Percentiles rank a stretch among this genome's conserved stretches.
These are phyloP conservation scores for Ectropis crepuscularia DNA, from an alignment of 2,888 invertebrate species.

Conservation along the genomic window DNA sequence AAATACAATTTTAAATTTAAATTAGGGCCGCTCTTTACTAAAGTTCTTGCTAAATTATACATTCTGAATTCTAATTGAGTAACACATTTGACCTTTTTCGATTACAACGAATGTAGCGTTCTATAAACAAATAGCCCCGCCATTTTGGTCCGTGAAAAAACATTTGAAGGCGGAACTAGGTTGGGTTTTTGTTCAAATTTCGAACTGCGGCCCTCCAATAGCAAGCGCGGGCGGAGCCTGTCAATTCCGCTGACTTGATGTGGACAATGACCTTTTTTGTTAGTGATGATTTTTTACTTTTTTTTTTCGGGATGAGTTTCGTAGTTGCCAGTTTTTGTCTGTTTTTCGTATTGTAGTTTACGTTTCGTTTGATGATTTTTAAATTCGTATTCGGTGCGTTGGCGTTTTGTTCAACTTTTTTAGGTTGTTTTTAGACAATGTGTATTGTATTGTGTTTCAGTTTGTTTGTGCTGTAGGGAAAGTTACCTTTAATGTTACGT, in stretches of 20 bases:
- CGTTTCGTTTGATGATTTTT: slow-evolving; percentile 35
- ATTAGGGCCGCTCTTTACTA: slow-evolving; percentile 1
- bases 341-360: slow-evolving; percentile 26
- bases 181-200: slow-evolving; percentile 83
- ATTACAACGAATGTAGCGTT: slow-evolving; percentile 58
- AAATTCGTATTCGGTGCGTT: slow-evolving; percentile 19
- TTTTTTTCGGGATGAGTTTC: slow-evolving; percentile 42
- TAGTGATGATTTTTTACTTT: slow-evolving; percentile 49
- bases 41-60: slow-evolving; percentile 8
- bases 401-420: slow-evolving; percentile 20
- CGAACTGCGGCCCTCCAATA: slow-evolving; percentile 78
- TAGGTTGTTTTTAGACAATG: slow-evolving; percentile 31
- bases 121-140: slow-evolving; percentile 77
- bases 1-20: not conserved
- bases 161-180: slow-evolving; percentile 84
- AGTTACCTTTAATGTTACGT: not conserved
- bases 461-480: not conserved
- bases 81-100: slow-evolving; percentile 49
- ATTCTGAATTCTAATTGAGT: slow-evolving; percentile 31
- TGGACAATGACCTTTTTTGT: slow-evolving; percentile 76
- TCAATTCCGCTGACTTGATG: slow-evolving; percentile 79
- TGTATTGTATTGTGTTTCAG: slow-evolving; percentile 16
- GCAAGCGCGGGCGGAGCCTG: slow-evolving; percentile 81
- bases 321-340: slow-evolving; percentile 27
- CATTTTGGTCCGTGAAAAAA: slow-evolving; percentile 81